Base-by-base conservation (phyloP, 2,113 vertebrate genomes). In the Motacilla alba region DNA sequence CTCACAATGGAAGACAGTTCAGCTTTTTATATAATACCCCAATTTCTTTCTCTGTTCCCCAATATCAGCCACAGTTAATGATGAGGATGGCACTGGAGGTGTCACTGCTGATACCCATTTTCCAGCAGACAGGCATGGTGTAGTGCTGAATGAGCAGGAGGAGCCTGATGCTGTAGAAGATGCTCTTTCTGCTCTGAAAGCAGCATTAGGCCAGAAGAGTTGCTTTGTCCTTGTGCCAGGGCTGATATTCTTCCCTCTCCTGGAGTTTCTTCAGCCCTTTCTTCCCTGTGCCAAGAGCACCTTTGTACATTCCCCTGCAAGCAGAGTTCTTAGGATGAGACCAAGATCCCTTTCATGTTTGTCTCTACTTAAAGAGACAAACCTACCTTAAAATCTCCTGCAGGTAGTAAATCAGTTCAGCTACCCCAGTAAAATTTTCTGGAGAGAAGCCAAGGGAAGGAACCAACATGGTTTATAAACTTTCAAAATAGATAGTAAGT, bases 401-500 rank as follows among this genome's bases (percentile, higher is more conserved):
- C 91, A 94, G 93, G 85, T 92, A 86, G 41, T 95, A 92, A 84
- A 95, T 95, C 69, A 93, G 9, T 56, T 93, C 72, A 97, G 79
- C 70, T 79, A 55, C 81, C 50, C 67, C 82, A 86, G 83, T 43
- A 69, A 82, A 84, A 75, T 86, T 94, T 91, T 94, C 91, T 93
- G 78, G 75, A 78, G 62, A 66, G 43, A 80, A 83, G 94, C 73
- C 58, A 92, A 87, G 89, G 67, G 70, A 82, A 94, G 84, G 56
- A 94, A 94, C 59, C 86, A 96, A 94, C 92, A 35, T 74, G 59
- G 81, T 83, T 96, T 96, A 94, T 95, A 94, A 95, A 92, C 68
- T 96, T 94, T 83, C 78, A 96, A 74, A 94, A 93, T 96, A 95
- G 10, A 6, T 22, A 84, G 66, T 81, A 82, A 93, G 78, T 93